phyloP scores from a whole-genome alignment of 2,113 vertebrate species.

The Tachysurus vachellii region DNA sequence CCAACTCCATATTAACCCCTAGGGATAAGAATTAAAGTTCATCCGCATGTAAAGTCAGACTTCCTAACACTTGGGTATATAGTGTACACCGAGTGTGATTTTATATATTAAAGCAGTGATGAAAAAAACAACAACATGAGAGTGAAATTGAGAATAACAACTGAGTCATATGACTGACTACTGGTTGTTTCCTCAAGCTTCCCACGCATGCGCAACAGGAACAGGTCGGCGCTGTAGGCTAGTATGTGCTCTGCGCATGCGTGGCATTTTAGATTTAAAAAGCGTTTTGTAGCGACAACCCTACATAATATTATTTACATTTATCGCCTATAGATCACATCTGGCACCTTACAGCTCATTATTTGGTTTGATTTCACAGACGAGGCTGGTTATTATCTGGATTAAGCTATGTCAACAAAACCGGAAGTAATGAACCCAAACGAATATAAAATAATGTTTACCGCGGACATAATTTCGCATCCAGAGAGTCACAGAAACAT shows the following conservation, averaged over 20 bases:
- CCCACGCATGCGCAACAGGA: background rate
- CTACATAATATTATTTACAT: background rate
- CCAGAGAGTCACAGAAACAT: background rate
- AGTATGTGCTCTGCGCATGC: slow-evolving; percentile 16
- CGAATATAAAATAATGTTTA: too few relatives aligned
- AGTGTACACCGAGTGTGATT: too few relatives aligned
- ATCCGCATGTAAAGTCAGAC: too few relatives aligned
- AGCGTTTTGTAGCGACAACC: background rate
- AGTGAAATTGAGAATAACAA: background rate
- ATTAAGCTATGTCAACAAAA: background rate
- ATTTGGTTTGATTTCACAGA: background rate
- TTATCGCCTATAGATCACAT: background rate
- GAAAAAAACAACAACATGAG: background rate
- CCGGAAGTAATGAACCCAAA: background rate
- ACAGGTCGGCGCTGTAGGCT: background rate
- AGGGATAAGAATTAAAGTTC: too few relatives aligned
- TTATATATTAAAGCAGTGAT: background rate
- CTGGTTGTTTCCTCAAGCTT: too few relatives aligned
- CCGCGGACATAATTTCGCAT: background rate
- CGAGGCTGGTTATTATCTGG: too few relatives aligned
- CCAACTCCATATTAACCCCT: too few relatives aligned
- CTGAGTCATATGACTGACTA: slow-evolving; percentile 4
- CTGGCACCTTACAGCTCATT: too few relatives aligned
- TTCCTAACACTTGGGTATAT: background rate
- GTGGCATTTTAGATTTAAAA: background rate